Conservation (phyloP, 1,140 invertebrate genomes). For the Argopecten irradians region DNA sequence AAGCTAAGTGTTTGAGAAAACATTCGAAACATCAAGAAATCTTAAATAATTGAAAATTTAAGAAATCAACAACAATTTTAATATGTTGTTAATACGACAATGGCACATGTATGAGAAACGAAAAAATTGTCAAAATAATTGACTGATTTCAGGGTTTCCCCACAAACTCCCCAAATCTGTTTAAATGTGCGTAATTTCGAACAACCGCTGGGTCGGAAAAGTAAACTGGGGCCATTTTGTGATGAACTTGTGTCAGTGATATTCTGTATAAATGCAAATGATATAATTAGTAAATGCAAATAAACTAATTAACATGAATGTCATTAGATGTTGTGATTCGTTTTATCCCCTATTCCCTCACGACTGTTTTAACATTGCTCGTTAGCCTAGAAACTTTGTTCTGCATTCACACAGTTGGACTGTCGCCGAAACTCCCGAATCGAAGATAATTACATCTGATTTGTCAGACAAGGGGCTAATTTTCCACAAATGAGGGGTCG, state of each 20-base stretch:
- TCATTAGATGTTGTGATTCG: neutral
- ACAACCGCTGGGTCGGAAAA: too few species aligned
- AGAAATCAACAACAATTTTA: too few species aligned
- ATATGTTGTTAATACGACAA: too few species aligned
- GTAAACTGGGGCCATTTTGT: too few species aligned
- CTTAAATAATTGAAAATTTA: too few species aligned
- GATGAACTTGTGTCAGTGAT: neutral
- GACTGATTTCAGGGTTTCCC: too few species aligned
- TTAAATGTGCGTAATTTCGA: too few species aligned
- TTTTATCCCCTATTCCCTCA: neutral
- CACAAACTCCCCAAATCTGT: too few species aligned
- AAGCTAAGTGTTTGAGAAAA: too few species aligned
- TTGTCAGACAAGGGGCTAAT: slow-evolving; percentile 5
- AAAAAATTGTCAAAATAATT: too few species aligned
- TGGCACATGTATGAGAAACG: too few species aligned
- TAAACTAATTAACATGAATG: neutral
- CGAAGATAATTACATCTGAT: neutral
- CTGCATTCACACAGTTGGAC: neutral
- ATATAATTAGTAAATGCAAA: slow-evolving; percentile 10
- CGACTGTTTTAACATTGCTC: neutral
- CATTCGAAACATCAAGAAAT: too few species aligned
- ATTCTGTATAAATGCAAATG: neutral
- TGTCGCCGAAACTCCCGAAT: neutral
- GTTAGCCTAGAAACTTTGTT: neutral
- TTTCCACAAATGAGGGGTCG: slow-evolving; percentile 20